Percentiles rank a stretch among this genome's conserved stretches.
phyloP scores from a whole-genome alignment of 2,797 vertebrate species.

The Galagoides demidoff region DNA sequence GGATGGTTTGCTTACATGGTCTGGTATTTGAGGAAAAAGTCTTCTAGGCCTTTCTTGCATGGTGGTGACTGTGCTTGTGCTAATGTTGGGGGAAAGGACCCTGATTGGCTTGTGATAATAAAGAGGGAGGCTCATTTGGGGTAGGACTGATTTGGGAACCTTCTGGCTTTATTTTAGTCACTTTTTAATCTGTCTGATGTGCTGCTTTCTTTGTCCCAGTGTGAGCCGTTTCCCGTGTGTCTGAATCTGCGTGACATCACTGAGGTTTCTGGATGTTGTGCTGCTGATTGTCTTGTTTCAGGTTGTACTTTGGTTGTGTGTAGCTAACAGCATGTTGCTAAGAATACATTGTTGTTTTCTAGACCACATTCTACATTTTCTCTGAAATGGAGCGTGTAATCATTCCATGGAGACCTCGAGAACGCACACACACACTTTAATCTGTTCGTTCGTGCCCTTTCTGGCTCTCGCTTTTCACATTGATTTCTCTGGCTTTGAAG shows the following conservation, averaged over 20 bases:
- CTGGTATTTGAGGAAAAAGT: neutral
- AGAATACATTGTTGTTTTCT: constrained; percentile 4
- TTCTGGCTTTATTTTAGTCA: neutral
- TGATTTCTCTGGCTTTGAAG: neutral
- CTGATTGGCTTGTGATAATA: neutral
- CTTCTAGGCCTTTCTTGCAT: constrained; percentile 5
- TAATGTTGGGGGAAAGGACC: neutral
- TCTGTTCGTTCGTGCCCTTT: too few relatives aligned
- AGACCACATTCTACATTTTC: neutral
- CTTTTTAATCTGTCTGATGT: neutral
- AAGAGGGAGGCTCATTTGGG: neutral
- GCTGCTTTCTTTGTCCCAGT: neutral
- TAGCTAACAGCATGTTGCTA: constrained; percentile 42
- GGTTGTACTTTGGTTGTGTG: neutral
- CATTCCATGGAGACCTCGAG: neutral
- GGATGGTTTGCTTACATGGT: rapidly evolving
- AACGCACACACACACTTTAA: rapidly evolving
- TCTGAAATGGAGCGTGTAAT: neutral
- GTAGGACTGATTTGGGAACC: neutral
- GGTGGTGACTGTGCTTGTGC: neutral
- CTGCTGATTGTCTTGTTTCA: neutral
- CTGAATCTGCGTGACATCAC: neutral
- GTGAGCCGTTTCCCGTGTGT: neutral
- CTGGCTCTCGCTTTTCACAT: neutral
- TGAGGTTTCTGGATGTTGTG: neutral